Conservation (phyloP, 2,888 invertebrate genomes). For the Morpho achilles region DNA sequence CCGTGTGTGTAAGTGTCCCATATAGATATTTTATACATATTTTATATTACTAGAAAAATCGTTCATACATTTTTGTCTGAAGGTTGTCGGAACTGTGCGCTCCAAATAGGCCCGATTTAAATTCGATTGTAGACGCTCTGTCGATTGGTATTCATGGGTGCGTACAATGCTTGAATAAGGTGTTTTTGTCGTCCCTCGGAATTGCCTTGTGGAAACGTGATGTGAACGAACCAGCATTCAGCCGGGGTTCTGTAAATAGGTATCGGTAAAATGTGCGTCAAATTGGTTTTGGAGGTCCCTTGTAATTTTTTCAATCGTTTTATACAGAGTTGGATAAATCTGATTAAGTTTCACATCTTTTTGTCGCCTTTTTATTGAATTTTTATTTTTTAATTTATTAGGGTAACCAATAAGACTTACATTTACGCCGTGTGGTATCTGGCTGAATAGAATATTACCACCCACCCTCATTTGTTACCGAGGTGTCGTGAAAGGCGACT, state of each 20-base stretch:
- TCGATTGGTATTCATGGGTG: conserved; percentile 62
- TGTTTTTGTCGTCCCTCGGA: conserved; percentile 67
- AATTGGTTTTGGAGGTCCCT: conserved; percentile 6
- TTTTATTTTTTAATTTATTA: no score
- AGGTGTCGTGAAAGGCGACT: no score
- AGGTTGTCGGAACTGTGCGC: conserved; percentile 21
- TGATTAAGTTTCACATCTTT: background rate
- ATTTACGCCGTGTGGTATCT: no score
- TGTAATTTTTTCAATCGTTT: conserved; percentile 4
- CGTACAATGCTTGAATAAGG: conserved; percentile 51
- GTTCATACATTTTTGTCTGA: conserved; percentile 13
- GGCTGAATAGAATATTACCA: no score
- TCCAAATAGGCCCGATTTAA: conserved; percentile 54
- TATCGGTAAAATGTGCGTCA: conserved; percentile 10
- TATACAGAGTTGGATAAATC: conserved; percentile 3
- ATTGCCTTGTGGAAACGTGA: conserved; percentile 66
- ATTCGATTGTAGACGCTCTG: conserved; percentile 52
- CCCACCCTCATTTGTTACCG: no score
- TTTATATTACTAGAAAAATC: no score
- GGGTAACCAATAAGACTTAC: no score
- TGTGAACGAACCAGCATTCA: conserved; percentile 41
- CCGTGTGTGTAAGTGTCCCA: no score
- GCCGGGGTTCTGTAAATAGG: conserved; percentile 6
- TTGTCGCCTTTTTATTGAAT: background rate
- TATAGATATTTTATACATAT: no score